Evolutionary conservation across 1,140 invertebrate genomes (phyloP).

Genomic region (Magallana gigas): DNA sequence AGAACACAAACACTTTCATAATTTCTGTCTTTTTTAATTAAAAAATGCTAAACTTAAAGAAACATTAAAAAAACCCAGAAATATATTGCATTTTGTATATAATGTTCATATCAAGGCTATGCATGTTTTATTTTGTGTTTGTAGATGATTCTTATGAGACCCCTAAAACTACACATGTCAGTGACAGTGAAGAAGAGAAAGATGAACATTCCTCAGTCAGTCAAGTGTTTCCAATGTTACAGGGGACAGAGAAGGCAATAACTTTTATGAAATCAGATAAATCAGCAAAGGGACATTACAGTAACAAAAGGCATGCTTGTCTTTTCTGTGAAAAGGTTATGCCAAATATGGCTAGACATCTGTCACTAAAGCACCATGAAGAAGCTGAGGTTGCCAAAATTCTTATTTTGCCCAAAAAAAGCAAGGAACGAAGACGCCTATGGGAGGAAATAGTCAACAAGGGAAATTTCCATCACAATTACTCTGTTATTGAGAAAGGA

Average conservation of each 20-base stretch:
- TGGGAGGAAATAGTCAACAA: slow-evolving; percentile 41
- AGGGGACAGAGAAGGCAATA: not conserved
- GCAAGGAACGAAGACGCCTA: slow-evolving; percentile 1
- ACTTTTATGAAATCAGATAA: not conserved
- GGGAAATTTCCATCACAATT: slow-evolving; percentile 45
- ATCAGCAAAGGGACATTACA: not conserved
- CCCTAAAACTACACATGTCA: not conserved
- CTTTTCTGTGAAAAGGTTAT: slow-evolving; percentile 25
- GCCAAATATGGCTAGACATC: slow-evolving; percentile 30
- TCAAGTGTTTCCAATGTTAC: not conserved
- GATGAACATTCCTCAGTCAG: not conserved
- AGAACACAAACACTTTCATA: no score
- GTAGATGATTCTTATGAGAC: no score
- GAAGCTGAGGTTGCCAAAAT: slow-evolving; percentile 36
- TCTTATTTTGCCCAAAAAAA: slow-evolving; percentile 7
- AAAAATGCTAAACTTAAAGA: no score
- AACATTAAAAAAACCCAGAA: no score
- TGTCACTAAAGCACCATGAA: not conserved
- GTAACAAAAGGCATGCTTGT: slow-evolving; percentile 25
- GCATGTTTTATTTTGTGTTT: no score
- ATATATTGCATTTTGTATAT: no score
- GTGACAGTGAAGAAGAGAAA: not conserved
- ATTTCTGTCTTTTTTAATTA: no score
- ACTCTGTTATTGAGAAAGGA: slow-evolving; percentile 27
- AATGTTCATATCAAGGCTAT: no score